A percentile compares a stretch with the other conserved stretches of the same genome.
Conservation (phyloP, 2,113 vertebrate species). For the Chlorocebus sabaeus region DNA sequence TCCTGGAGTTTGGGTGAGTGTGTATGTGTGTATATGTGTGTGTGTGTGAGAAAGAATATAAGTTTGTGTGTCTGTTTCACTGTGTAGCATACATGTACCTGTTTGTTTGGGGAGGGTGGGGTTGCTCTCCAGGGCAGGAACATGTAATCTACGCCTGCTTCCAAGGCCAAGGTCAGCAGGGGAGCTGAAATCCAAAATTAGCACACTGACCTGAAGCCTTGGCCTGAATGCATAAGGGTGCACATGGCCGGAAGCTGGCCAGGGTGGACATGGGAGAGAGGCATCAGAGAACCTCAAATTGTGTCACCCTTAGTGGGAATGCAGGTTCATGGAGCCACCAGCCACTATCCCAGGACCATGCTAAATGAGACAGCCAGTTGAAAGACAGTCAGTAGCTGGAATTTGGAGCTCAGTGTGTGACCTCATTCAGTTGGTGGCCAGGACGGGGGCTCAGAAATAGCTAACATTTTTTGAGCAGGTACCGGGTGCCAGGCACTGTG, state of each 20-base stretch:
- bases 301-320: constrained; percentile 17
- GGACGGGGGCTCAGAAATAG: not conserved
- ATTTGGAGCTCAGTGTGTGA: constrained; percentile 11
- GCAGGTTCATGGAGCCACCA: not conserved
- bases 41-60: no score
- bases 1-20: constrained; percentile 29
- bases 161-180: constrained; percentile 42
- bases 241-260: not conserved
- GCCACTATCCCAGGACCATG: not conserved
- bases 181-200: constrained; percentile 59
- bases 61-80: not conserved
- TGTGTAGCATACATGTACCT: not conserved
- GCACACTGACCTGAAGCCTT: constrained; percentile 43
- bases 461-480: not conserved
- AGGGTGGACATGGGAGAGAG: not conserved
- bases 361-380: not conserved
- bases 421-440: constrained; percentile 13
- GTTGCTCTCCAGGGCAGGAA: constrained; percentile 23
- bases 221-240: constrained; percentile 44
- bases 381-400: not conserved
- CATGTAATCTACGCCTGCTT: constrained; percentile 49
- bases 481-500: not conserved
- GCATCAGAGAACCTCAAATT: constrained; percentile 4
- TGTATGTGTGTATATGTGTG: not conserved
- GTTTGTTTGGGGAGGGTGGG: not conserved